Evolutionary conservation across 2,797 vertebrate species (phyloP).

Genomic region (Labeo calbasu): DNA sequence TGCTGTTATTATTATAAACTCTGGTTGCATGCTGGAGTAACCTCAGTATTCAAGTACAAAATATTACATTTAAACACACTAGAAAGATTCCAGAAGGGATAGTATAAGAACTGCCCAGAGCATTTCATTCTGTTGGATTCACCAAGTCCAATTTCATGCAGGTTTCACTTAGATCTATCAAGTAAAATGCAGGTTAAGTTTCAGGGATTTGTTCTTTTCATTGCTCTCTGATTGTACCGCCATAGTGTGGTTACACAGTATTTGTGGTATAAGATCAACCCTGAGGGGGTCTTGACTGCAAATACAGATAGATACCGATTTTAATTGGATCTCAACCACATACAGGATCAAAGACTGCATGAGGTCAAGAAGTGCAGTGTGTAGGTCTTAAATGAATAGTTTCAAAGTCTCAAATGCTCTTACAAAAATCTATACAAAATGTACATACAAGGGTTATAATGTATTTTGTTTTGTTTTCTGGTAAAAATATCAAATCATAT

Average conservation of each 20-base stretch:
- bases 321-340: slow-evolving; percentile 12
- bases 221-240: slow-evolving; percentile 14
- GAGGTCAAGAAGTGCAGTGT: background rate
- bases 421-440: background rate
- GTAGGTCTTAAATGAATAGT: background rate
- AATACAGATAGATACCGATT: background rate
- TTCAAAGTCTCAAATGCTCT: background rate
- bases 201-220: slow-evolving; percentile 8
- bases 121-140: slow-evolving; percentile 16
- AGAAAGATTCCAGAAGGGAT: slow-evolving; percentile 3
- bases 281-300: background rate
- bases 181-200: slow-evolving; percentile 1
- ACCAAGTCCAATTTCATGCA: slow-evolving; percentile 37
- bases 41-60: background rate
- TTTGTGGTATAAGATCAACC: slow-evolving; percentile 23
- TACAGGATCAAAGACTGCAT: background rate
- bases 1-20: slow-evolving; percentile 20
- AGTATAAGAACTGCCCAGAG: background rate
- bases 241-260: background rate
- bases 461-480: background rate
- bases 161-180: slow-evolving; percentile 24
- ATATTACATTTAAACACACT: slow-evolving; percentile 15
- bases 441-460: background rate
- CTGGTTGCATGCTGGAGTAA: slow-evolving; percentile 23
- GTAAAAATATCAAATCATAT: background rate